Base-by-base conservation (phyloP, 2,888 invertebrate species). In the Nesidiocoris tenuis region DNA sequence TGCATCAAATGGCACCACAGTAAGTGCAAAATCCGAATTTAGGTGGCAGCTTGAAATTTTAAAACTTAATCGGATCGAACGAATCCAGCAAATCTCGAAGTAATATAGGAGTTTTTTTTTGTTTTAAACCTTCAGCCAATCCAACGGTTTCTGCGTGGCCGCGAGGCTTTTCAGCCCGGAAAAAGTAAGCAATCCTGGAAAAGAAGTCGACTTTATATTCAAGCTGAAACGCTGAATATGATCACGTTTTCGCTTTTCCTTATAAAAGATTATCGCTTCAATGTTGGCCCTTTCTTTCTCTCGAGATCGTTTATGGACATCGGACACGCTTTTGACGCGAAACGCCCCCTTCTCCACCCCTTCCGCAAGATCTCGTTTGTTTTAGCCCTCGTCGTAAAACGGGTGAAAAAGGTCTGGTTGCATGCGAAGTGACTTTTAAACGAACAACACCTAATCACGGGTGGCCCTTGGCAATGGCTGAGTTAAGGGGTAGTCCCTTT, bases 401-500 rank as follows among this genome's bases (percentile, higher is more conserved):
- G 39, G 39, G 39, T 12, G 39, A 39, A 39, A 39, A 39, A 39
- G 39, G 39, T 3, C 39, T 12, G 67, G 67, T 67, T 67, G 67
- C 67, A 67, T 67, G 67, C 67, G 21, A 67, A 56, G 67, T 54
- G 67, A 67, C 67, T 67, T 67, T 67, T 67, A 67, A 39, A 56
- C 67, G 22, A 56, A 67, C 67, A 56, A 67, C 55, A 67, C 67
- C 67, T 67, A 67, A 67, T 67, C 67, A 65, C 54, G 39, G 39
- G 39, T 39, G 39, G 65, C 39, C 64, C 21, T 19, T 24, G 19
- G n/a, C n/a, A n/a, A n/a, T n/a, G n/a, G 63, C 7, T 22, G 39
- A 24, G 39, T 12, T 24, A 12, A 24, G 54, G 39, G 25, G 25
- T 39, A 12, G 21, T 55, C 65, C 5, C 54, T 2, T 23, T n/a